These are phyloP conservation scores for Lomographa bimaculata DNA, from an alignment of 2,888 invertebrate genomes.

Conservation along the genomic window DNA sequence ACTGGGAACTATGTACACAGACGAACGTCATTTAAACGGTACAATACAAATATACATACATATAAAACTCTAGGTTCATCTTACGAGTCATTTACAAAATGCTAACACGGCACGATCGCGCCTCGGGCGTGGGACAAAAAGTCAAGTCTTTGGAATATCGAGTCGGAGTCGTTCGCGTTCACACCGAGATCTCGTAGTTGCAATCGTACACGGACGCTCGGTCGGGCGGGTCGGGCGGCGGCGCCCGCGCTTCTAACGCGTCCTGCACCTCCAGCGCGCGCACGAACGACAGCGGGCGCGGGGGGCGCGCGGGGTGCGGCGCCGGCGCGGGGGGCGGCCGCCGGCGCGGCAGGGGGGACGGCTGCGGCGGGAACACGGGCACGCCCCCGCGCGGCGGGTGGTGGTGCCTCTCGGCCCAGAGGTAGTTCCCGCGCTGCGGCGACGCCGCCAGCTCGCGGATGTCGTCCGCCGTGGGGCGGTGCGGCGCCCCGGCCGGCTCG, in stretches of 20 bases:
- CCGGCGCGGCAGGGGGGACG: slow-evolving; percentile 57
- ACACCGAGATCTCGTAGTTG: slow-evolving; percentile 98
- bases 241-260: slow-evolving; percentile 90
- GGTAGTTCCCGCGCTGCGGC: slow-evolving; percentile 87
- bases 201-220: slow-evolving; percentile 96
- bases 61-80: slow-evolving; percentile 43
- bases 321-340: slow-evolving; percentile 75
- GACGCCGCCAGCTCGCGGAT: slow-evolving; percentile 94
- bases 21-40: slow-evolving; percentile 40
- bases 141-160: slow-evolving; percentile 6
- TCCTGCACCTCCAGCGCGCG: slow-evolving; percentile 95
- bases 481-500: slow-evolving; percentile 87
- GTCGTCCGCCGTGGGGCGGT: slow-evolving; percentile 85
- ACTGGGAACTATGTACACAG: slow-evolving; percentile 69
- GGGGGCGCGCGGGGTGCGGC: slow-evolving; percentile 54
- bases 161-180: slow-evolving; percentile 57
- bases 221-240: slow-evolving; percentile 86
- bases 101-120: slow-evolving; percentile 3
- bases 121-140: not conserved
- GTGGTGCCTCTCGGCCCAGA: slow-evolving; percentile 78
- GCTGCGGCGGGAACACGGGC: slow-evolving; percentile 66
- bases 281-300: slow-evolving; percentile 94
- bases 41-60: slow-evolving; percentile 69
- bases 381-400: slow-evolving; percentile 58
- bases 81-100: slow-evolving; percentile 1